Conservation (phyloP, 2,113 vertebrate genomes). For the Lates calcarifer region DNA sequence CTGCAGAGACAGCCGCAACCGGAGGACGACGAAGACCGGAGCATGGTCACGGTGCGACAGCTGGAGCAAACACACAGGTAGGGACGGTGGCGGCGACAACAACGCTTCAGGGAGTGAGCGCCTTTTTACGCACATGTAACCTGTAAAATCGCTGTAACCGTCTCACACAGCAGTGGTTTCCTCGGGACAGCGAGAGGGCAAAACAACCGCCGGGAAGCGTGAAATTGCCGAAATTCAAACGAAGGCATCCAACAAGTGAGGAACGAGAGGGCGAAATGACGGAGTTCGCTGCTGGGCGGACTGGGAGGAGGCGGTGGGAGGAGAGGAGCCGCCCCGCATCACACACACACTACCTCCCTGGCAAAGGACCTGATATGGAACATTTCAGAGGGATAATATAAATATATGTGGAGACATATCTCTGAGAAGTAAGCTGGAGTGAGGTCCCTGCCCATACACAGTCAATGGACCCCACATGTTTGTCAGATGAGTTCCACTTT, state of each 20-base stretch:
- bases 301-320: conserved; percentile 40
- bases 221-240: conserved; percentile 1
- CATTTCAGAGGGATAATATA: not conserved
- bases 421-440: not conserved
- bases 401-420: not conserved
- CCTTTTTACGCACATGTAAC: conserved; percentile 68
- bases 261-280: conserved; percentile 51
- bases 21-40: not conserved
- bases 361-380: not conserved
- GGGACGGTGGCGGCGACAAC: conserved; percentile 20
- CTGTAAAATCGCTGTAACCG: conserved; percentile 8
- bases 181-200: not conserved
- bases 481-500: not conserved
- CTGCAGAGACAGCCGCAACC: not conserved
- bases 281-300: conserved; percentile 44
- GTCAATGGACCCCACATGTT: too few relatives aligned
- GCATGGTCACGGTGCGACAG: conserved; percentile 17
- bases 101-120: conserved; percentile 26
- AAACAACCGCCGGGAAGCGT: not conserved
- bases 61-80: not conserved
- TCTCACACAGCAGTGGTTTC: not conserved
- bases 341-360: conserved; percentile 20
- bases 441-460: too few relatives aligned
- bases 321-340: conserved; percentile 60
- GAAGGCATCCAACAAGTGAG: conserved; percentile 74